Percentiles rank a stretch among this genome's conserved stretches.
Evolutionary conservation across 1,140 invertebrate species (phyloP).

Genomic region (Marisa cornuarietis): DNA sequence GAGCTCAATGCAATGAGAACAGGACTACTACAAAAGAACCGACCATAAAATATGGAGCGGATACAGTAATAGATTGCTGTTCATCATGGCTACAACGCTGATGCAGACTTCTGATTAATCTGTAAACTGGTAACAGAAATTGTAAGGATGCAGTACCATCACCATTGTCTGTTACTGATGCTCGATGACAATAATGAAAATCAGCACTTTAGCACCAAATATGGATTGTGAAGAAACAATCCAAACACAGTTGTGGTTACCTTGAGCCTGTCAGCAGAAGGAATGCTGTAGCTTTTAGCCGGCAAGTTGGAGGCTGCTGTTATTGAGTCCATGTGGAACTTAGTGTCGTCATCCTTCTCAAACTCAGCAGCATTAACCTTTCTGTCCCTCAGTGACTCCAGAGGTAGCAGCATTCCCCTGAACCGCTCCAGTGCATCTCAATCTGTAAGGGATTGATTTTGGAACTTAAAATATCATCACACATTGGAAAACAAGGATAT

Average conservation of each 20-base stretch:
- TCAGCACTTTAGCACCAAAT: not conserved
- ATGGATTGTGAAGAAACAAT: not conserved
- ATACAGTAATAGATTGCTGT: no score
- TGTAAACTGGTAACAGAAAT: not conserved
- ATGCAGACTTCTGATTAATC: not conserved
- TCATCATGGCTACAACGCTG: no score
- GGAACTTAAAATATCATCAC: no score
- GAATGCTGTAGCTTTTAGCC: constrained; percentile 95
- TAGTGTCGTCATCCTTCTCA: constrained; percentile 98
- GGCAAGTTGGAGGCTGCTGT: constrained; percentile 96
- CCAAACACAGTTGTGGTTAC: constrained; percentile 32
- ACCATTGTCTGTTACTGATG: no score
- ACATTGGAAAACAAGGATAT: no score
- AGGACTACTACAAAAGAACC: no score
- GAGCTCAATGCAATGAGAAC: no score
- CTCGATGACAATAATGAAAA: not conserved
- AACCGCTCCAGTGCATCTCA: constrained; percentile 49
- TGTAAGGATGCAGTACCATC: no score
- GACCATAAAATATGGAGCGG: no score
- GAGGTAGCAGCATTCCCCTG: constrained; percentile 48
- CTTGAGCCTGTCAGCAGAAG: constrained; percentile 92
- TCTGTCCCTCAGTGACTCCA: constrained; percentile 64
- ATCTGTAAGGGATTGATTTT: constrained; percentile 37
- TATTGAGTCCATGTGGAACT: constrained; percentile 99
- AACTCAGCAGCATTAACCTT: constrained; percentile 90